A percentile compares a stretch with the other conserved stretches of the same genome.
These are phyloP conservation scores for Gryllus longicercus DNA, from an alignment of 2,888 invertebrate genomes.

Conservation along the genomic window DNA sequence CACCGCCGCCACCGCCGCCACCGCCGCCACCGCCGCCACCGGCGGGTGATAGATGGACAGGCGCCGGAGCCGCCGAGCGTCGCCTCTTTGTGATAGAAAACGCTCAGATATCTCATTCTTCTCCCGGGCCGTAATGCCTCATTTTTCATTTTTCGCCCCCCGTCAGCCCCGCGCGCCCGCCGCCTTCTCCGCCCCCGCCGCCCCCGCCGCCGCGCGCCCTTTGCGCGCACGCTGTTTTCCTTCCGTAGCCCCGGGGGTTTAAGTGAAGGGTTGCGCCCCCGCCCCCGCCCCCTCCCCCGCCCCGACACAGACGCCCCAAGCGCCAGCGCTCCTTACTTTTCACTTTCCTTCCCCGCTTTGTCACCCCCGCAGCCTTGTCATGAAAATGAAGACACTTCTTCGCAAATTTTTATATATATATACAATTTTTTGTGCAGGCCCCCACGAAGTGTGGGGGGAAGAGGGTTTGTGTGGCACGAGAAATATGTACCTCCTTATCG, in stretches of 20 bases:
- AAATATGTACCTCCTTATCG: neutral
- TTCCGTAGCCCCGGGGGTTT: slow-evolving; percentile 20
- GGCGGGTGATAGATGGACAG: neutral
- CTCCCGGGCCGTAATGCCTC: slow-evolving; percentile 20
- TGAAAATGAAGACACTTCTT: slow-evolving; percentile 17
- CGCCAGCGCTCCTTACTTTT: neutral
- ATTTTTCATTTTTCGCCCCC: slow-evolving; percentile 23
- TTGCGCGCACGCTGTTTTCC: neutral
- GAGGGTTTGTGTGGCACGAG: neutral
- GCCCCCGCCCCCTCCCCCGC: neutral
- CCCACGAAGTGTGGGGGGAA: neutral
- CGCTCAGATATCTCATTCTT: slow-evolving; percentile 20
- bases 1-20: neutral
- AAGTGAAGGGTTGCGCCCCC: slow-evolving; percentile 22
- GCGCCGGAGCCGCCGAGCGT: neutral
- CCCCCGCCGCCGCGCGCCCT: neutral
- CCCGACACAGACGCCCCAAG: neutral
- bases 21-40: neutral
- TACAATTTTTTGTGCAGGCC: neutral
- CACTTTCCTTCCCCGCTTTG: slow-evolving; percentile 18
- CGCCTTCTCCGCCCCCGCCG: neutral
- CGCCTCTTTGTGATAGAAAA: slow-evolving; percentile 17
- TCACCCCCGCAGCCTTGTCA: slow-evolving; percentile 17
- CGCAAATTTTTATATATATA: slow-evolving; percentile 17
- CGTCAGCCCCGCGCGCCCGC: neutral